Evolutionary conservation across 1,140 invertebrate genomes (phyloP).

Genomic region (Temnothorax longispinosus): DNA sequence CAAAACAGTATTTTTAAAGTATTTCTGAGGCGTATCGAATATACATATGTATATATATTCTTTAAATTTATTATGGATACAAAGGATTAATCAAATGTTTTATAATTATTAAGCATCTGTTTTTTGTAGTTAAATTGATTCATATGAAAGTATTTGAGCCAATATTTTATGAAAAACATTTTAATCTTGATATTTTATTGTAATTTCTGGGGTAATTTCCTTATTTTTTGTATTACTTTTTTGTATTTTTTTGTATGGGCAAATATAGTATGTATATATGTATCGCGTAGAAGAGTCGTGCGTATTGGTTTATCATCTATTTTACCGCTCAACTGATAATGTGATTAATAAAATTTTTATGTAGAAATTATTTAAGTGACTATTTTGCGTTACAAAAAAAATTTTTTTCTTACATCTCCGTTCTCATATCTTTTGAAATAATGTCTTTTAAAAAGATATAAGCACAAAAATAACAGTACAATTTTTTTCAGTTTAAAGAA

Average conservation of each 20-base stretch:
- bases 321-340: neutral
- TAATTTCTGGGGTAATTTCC: too few species aligned
- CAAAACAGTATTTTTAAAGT: neutral
- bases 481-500: neutral
- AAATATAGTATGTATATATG: neutral
- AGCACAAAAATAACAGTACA: neutral
- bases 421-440: neutral
- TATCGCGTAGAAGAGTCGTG: neutral
- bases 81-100: neutral
- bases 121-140: neutral
- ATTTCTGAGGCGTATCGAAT: neutral
- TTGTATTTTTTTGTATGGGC: neutral
- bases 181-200: neutral
- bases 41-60: neutral
- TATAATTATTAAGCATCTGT: neutral
- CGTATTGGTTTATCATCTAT: neutral
- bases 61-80: neutral
- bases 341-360: neutral
- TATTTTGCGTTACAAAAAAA: neutral
- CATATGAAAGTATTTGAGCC: neutral
- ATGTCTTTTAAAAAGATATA: neutral
- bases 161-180: neutral
- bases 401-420: neutral
- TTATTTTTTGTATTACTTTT: too few species aligned
- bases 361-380: neutral